These are phyloP conservation scores for Orussus abietinus DNA, from an alignment of 1,140 invertebrate genomes.

Conservation along the genomic window DNA sequence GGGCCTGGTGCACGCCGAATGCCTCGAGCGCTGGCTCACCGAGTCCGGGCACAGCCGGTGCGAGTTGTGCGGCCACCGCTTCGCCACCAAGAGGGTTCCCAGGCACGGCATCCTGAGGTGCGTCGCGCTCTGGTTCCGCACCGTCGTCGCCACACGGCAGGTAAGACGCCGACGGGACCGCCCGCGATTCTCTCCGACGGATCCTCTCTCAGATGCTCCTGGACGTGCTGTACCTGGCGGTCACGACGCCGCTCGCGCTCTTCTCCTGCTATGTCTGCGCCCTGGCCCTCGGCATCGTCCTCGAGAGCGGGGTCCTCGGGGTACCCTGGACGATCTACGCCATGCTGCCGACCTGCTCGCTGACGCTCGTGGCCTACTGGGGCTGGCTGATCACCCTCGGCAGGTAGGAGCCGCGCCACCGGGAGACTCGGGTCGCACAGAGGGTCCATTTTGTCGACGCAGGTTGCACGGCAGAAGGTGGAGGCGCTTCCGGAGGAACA, in stretches of 20 bases:
- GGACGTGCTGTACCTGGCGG: conserved; percentile 55
- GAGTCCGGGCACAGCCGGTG: conserved; percentile 59
- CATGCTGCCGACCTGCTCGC: conserved; percentile 46
- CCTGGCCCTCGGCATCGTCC: conserved; percentile 48
- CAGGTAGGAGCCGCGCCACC: conserved; percentile 35
- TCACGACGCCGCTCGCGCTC: conserved; percentile 57
- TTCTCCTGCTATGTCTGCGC: conserved; percentile 57
- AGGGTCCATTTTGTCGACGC: conserved; percentile 1
- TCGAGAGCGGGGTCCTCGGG: conserved; percentile 38
- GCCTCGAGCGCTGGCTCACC: conserved; percentile 66
- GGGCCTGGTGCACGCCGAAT: conserved; percentile 62
- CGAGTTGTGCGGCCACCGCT: conserved; percentile 59
- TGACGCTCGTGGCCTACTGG: conserved; percentile 48
- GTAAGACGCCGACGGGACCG: conserved; percentile 22
- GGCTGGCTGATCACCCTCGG: conserved; percentile 47
- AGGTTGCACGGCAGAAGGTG: conserved; percentile 46
- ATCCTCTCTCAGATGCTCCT: conserved; percentile 54
- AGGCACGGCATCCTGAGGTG: conserved; percentile 53
- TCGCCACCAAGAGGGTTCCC: conserved; percentile 54
- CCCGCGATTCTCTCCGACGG: not conserved
- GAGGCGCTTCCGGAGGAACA: conserved; percentile 45
- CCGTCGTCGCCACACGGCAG: conserved; percentile 57
- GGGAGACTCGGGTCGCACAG: not conserved
- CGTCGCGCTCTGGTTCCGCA: conserved; percentile 55
- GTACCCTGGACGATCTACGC: conserved; percentile 48